Evolutionary conservation across 2,797 vertebrate genomes (phyloP), one percentile per base, ranked within the genome.

Genomic region (Gymnoscopelus braueri): DNA sequence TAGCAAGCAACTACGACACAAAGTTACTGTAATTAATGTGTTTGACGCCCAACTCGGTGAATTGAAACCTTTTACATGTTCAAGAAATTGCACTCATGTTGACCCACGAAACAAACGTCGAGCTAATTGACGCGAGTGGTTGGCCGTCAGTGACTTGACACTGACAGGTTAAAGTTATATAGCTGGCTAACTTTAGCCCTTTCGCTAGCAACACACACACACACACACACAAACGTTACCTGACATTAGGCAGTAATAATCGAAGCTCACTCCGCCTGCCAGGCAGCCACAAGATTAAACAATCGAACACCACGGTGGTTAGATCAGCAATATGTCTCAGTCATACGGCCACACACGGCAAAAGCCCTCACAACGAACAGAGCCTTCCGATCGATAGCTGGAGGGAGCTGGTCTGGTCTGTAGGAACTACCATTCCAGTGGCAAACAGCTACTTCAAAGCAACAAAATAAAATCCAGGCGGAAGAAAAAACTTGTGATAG

Each of bases 361-460:
- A 68, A 56, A 54, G 9, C 5, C 32, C 32, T 35, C 55, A 61
- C 19, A 74, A 66, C 26, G 10, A 53, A 71, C 15, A 9, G 19
- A 65, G 44, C 3, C 70, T 61, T 66, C 65, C 9, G 15, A 63
- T 79, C 62, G 44, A 32, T 59, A 75, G 75, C 71, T 81, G 71
- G 72, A 8, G 75, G 19, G 80, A 84, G 72, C 84, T 76, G 48
- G 39, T 44, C 84, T 76, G 48, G 39, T 44, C 59, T 62, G 61
- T 83, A 88, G 88, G 86, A 86, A 55, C 4, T 53, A 73, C 53
- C 59, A 65, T 87, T 83, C 87, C 84, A 84, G 87, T 77, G 84
- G 79, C 71, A 81, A 73, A 65, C 65, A 80, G 60, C 77, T 53
- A 74, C 56, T 63, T 79, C 3, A 50, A 72, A 67, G 8, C 58